Conservation (phyloP, 2,113 vertebrate genomes). For the zebrafish (Danio rerio) region GRCz12tu NC_133179.1:15910501-15911000, state of each 20-base stretch:
- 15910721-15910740: conserved; percentile 52
- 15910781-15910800: conserved; percentile 49
- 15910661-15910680: conserved; percentile 56
- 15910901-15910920: conserved; percentile 9
- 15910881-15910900: too few relatives aligned
- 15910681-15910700: conserved; percentile 59
- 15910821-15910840: conserved; percentile 16
- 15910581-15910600: conserved; percentile 52
- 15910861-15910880: not conserved
- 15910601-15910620: conserved; percentile 54
- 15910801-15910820: conserved; percentile 53
- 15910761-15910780: conserved; percentile 58
- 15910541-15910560: not conserved
- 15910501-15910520: too few relatives aligned
- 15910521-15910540: too few relatives aligned
- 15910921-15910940: not conserved
- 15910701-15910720: conserved; percentile 56
- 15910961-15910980: not conserved
- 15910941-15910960: not conserved
- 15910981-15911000: not conserved
- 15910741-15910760: conserved; percentile 62
- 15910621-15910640: conserved; percentile 45
- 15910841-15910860: not conserved
- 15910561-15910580: conserved; percentile 11
- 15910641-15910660: conserved; percentile 39